Percentiles rank a stretch among this genome's conserved stretches.
These are phyloP conservation scores for Stictonetta naevosa DNA, from an alignment of 2,113 vertebrate species.

Conservation along the genomic window DNA sequence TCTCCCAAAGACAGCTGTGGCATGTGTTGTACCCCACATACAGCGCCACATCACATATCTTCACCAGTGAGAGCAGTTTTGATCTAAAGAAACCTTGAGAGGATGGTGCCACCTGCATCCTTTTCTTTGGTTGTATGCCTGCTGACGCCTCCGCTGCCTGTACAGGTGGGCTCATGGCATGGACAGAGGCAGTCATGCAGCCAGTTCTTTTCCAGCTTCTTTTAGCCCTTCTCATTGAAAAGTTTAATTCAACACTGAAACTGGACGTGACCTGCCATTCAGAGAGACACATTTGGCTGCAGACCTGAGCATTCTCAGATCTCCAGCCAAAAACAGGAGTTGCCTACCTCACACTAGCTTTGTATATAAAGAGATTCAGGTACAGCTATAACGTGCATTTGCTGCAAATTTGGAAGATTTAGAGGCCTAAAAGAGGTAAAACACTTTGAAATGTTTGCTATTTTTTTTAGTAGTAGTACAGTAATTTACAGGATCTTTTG, in stretches of 20 bases:
- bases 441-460: neutral
- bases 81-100: neutral
- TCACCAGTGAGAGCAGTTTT: neutral
- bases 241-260: neutral
- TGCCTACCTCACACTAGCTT: neutral
- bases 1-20: neutral
- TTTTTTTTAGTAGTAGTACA: neutral
- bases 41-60: fast-evolving
- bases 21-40: neutral
- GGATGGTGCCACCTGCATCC: neutral
- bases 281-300: neutral
- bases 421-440: neutral
- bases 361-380: neutral
- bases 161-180: neutral
- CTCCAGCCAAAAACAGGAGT: neutral
- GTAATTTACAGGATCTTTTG: neutral
- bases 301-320: neutral
- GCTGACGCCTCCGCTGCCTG: neutral
- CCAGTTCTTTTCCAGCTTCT: neutral
- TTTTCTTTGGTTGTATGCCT: neutral
- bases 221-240: neutral
- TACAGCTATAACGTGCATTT: neutral
- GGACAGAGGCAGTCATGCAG: neutral
- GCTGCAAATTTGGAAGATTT: neutral
- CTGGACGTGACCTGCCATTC: neutral